Evolutionary conservation across 2,797 vertebrate species (phyloP), one percentile per base, ranked within the genome.

Genomic region (Pteropus rufus): DNA sequence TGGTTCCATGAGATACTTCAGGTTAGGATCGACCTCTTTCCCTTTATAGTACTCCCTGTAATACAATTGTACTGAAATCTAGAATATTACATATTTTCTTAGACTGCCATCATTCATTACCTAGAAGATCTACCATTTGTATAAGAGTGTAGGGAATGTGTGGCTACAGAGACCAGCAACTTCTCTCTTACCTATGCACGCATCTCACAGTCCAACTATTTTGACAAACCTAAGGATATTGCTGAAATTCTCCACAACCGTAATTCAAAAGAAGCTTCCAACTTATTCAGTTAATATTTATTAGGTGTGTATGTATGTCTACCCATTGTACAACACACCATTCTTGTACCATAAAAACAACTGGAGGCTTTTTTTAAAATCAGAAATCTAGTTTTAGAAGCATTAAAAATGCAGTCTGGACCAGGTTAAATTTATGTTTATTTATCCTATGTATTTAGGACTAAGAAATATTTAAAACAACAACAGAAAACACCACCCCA

Each of bases 321-420:
- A 29, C 19, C 9, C 36, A 41, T 49, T 64, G 7, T 76, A n/a
- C 83, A 58, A 34, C 7, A 26, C 26, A 87, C 31, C 56, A 18
- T 58, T 64, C 36, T 24, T 34, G 12, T 31, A 44, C 34, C 36
- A 31, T 56, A 49, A 23, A 70, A 83, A n/a, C 31, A 60, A 21
- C 16, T 75, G 56, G 2, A 75, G 84, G 14, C 18, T 86, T 75
- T 83, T 87, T n/a, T 36, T 49, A 23, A 75, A 31, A 7, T 23
- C 31, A 94, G 64, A 97, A 93, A 75, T 64, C 75, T 84, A 39
- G 23, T 80, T 82, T 95, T 70, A 91, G 41, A 81, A 58, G 6
- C 70, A 44, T 83, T 92, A 94, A 3, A 92, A 94, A 54, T 65
- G 11, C 52, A 77, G 29, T 62, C 60, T 62, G 7, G 14, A 81